Conservation (phyloP, 2,888 invertebrate genomes). For the Pyrochroa serraticornis region DNA sequence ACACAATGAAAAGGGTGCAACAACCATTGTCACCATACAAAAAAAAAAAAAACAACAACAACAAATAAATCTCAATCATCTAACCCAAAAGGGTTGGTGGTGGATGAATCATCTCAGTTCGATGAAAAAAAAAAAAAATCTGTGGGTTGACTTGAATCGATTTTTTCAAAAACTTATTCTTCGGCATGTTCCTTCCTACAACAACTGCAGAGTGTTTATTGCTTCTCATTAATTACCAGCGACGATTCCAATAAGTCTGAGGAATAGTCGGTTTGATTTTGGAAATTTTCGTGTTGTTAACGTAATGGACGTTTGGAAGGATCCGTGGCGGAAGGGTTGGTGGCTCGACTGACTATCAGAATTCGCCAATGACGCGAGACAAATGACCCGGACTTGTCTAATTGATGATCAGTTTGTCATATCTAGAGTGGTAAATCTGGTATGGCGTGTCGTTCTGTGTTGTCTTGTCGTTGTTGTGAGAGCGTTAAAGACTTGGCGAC, state of each 20-base stretch:
- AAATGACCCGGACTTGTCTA: slow-evolving; percentile 54
- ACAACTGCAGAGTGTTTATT: slow-evolving; percentile 28
- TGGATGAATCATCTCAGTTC: slow-evolving; percentile 6
- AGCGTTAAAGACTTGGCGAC: slow-evolving; percentile 39
- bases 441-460: slow-evolving; percentile 36
- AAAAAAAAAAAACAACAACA: background rate
- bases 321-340: slow-evolving; percentile 34
- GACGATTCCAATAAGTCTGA: slow-evolving; percentile 15
- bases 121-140: background rate
- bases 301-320: slow-evolving; percentile 14
- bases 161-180: slow-evolving; percentile 25
- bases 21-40: background rate
- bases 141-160: background rate
- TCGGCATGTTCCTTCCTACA: slow-evolving; percentile 26
- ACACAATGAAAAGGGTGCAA: slow-evolving; percentile 10
- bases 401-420: slow-evolving; percentile 56
- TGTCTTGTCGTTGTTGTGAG: slow-evolving; percentile 15
- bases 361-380: slow-evolving; percentile 54
- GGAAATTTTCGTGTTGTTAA: background rate
- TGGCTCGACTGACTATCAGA: slow-evolving; percentile 41
- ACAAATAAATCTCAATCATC: background rate
- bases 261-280: background rate
- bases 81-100: slow-evolving; percentile 15
- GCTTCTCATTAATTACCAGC: slow-evolving; percentile 29
- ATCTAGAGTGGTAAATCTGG: slow-evolving; percentile 54